phyloP scores from a whole-genome alignment of 2,113 vertebrate genomes.

The Calyptomena viridis region DNA sequence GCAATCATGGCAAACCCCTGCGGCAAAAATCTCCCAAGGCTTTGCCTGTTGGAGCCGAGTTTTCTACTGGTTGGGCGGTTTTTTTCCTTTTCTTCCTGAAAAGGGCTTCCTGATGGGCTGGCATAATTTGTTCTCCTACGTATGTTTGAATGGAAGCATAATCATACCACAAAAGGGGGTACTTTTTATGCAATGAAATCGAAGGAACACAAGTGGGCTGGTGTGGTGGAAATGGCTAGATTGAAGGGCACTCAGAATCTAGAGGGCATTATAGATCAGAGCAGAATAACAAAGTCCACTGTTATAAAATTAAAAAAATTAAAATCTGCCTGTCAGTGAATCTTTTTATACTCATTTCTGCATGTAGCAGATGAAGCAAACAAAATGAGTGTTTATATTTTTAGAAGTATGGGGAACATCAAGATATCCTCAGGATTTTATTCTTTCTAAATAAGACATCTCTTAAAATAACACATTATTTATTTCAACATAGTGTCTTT shows the following conservation, averaged over 20 bases:
- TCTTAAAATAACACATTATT: not conserved
- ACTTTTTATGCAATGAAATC: not conserved
- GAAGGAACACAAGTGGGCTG: not conserved
- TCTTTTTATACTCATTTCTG: not conserved
- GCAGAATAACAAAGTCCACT: not conserved
- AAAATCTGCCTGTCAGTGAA: not conserved
- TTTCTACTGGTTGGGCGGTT: not conserved
- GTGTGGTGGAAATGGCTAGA: not conserved
- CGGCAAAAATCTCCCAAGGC: not conserved
- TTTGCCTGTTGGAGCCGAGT: not conserved
- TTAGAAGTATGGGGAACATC: not conserved
- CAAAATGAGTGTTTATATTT: not conserved
- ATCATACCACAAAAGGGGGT: not conserved
- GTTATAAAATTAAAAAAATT: not conserved
- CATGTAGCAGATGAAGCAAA: not conserved
- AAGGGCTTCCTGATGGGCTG: not conserved
- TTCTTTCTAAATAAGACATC: not conserved
- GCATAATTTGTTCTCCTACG: not conserved
- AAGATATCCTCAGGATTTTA: not conserved
- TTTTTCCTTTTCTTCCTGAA: not conserved
- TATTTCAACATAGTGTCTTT: not conserved
- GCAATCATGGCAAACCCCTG: not conserved
- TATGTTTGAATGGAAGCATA: not conserved
- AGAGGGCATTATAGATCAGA: not conserved
- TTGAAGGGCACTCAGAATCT: not conserved